Evolutionary conservation across 2,113 vertebrate species (phyloP), one percentile per base, ranked within the genome.

Genomic region (Neofelis nebulosa): DNA sequence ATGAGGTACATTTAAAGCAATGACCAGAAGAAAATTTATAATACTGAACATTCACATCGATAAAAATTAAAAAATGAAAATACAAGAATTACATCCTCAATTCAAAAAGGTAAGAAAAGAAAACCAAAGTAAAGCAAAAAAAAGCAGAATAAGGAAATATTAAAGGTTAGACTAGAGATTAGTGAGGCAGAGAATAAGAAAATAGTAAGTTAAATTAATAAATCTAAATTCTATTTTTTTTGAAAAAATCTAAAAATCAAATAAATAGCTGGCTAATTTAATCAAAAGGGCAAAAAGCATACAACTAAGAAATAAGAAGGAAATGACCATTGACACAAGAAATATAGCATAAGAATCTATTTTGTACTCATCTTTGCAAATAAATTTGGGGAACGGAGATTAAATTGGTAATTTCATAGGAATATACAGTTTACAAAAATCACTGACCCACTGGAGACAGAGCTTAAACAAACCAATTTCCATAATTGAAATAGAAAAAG

Each of bases 381-480:
- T 71, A 57, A 80, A 57, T 50, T n/a, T 71, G 36, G 95, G 27
- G 91, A 91, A 82, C 1, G 8, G 68, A 95, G n/a, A 79, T 66
- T 92, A 85, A 79, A 48, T 78, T 33, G 23, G 68, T 81, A 52
- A 45, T 79, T 81, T 71, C 11, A 48, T 41, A 86, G 18, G 18
- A 80, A 94, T 93, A 66, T 61, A 90, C 3, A 83, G 15, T 74
- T 94, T 66, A 61, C 10, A 83, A 57, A 97, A 84, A 84, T 7
- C 45, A 45, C 8, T 84, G 10, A 65, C 31, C 36, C 79, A 88
- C 23, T 94, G 83, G 21, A 80, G 5, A 55, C 2, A 85, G 33
- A 25, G 25, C 10, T 85, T 96, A 76, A 89, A 84, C 38, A 94
- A 21, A 86, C 31, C 74, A 81, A 95, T 83, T 63, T 92, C n/a